Base-by-base conservation (phyloP, 2,888 invertebrate genomes). In the Abrostola tripartita region DNA sequence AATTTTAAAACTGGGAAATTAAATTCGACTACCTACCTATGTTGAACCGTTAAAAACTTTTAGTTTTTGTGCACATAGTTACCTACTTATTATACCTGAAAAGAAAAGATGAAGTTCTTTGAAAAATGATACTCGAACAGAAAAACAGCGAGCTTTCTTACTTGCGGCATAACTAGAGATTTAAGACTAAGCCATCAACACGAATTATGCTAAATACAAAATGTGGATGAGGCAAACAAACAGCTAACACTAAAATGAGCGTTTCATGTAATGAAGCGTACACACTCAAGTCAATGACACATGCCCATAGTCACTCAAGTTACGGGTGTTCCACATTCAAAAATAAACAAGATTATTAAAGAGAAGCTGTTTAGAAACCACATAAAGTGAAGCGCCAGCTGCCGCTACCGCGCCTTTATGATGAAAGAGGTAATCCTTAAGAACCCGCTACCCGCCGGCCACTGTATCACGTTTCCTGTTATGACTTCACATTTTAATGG, bases 331-430 rank as follows among this genome's bases (percentile, higher is more conserved):
- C 93, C 89, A 87, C 81, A 88, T 90, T 85, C 86, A 83, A 90
- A 93, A 93, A 93, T 91, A 93, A 93, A 93, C 92, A 91, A 76
- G 88, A 90, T 93, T 94, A 93, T 92, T 93, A 93, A 92, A 92
- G 91, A 90, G 89, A 84, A 90, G 91, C 85, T 83, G 87, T 90
- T 89, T 78, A 74, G 82, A 89, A 92, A 93, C 94, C 94, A 93
- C 94, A 94, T 92, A 88, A 94, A 93, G 87, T 88, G 91, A 84
- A 85, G 86, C 88, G 82, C 91, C 94, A 93, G 93, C 93, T 94
- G 93, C 91, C 85, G 85, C 81, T 85, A 88, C 92, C 91, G 89
- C 91, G 88, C 83, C 81, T 89, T 92, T 92, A 91, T 91, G 92
- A 93, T 92, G 92, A 92, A 93, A 92, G 92, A 89, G 88, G 86